These are phyloP conservation scores for Cremastinae sp. DNA, from an alignment of 2,888 invertebrate species.

Conservation along the genomic window DNA sequence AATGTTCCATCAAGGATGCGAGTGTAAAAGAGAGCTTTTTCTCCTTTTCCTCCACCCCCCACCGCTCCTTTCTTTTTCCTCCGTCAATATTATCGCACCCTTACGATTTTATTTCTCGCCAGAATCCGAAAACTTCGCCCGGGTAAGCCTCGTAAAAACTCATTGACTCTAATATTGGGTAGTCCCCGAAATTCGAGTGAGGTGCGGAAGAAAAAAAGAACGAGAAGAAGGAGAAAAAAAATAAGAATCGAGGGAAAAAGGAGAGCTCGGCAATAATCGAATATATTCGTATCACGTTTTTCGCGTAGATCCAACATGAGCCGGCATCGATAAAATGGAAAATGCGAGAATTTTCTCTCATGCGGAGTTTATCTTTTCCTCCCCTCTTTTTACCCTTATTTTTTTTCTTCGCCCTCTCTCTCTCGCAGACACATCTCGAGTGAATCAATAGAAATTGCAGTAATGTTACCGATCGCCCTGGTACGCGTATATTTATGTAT, in stretches of 20 bases:
- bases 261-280: conserved; percentile 50
- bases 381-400: conserved; percentile 61
- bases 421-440: conserved; percentile 24
- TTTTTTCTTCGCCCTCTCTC: conserved; percentile 58
- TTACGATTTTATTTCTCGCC: conserved; percentile 32
- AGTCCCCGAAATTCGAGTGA: conserved; percentile 29
- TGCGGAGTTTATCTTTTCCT: conserved; percentile 73
- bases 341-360: conserved; percentile 51
- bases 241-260: conserved; percentile 7
- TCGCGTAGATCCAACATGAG: conserved; percentile 49
- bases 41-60: conserved; percentile 4
- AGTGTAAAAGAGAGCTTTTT: conserved; percentile 6
- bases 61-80: conserved; percentile 5
- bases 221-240: neutral
- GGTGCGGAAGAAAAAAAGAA: neutral
- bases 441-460: conserved; percentile 75
- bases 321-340: conserved; percentile 31
- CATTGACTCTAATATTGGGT: conserved; percentile 47
- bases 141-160: conserved; percentile 33
- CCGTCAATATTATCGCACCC: conserved; percentile 12
- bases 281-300: conserved; percentile 74
- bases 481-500: conserved; percentile 9
- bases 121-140: conserved; percentile 3
- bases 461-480: conserved; percentile 51
- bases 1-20: conserved; percentile 40